A percentile compares a stretch with the other conserved stretches of the same genome.
Evolutionary conservation across 2,888 invertebrate genomes (phyloP).

Genomic region (Leptothorax acervorum): DNA sequence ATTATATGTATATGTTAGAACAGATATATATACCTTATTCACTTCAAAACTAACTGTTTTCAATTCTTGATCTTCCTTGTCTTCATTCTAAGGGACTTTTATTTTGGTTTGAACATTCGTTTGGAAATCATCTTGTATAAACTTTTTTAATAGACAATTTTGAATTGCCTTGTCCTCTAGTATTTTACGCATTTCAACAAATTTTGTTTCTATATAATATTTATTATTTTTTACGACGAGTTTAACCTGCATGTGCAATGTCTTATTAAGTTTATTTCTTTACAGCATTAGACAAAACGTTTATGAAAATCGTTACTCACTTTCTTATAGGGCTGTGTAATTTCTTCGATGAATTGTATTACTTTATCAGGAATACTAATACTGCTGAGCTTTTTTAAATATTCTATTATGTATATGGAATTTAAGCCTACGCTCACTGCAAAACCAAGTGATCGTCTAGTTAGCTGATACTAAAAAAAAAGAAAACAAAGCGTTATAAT

Average conservation of each 20-base stretch:
- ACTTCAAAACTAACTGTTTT: constrained; percentile 98
- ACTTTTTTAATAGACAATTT: constrained; percentile 94
- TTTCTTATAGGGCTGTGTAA: constrained; percentile 99
- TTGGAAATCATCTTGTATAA: constrained; percentile 87
- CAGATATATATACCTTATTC: constrained; percentile 84
- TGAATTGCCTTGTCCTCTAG: constrained; percentile 98
- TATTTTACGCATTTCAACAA: constrained; percentile 98
- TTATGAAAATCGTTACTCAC: constrained; percentile 84
- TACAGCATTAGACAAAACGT: neutral
- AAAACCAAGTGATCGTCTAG: constrained; percentile 99
- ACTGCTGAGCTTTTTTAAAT: constrained; percentile 97
- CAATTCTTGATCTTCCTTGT: constrained; percentile 90
- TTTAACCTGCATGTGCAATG: constrained; percentile 88
- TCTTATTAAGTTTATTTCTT: constrained; percentile 8
- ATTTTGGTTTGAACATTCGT: constrained; percentile 86
- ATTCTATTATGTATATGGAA: constrained; percentile 99
- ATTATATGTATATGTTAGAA: neutral
- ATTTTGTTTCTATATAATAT: constrained; percentile 97
- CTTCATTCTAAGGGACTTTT: constrained; percentile 91
- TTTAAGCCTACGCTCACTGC: constrained; percentile 99
- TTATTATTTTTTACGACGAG: constrained; percentile 98
- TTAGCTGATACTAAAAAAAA: constrained; percentile 92
- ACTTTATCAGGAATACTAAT: constrained; percentile 98
- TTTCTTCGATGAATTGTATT: constrained; percentile 97
- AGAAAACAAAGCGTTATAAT: neutral